Base-by-base conservation (phyloP, 1,140 invertebrate genomes). In the Lysiphlebus fabarum region DNA sequence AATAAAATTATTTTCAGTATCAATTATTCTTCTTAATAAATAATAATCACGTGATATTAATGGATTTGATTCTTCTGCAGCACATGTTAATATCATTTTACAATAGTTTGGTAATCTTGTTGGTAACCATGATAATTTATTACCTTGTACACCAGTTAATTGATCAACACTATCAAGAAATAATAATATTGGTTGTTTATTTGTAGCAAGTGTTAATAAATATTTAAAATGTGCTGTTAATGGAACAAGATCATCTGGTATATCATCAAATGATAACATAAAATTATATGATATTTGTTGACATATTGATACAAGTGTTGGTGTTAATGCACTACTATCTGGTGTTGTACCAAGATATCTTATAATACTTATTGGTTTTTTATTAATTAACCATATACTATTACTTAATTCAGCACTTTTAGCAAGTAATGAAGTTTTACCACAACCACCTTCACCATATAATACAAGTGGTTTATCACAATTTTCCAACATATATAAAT, bases 281-380 rank as follows among this genome's bases (percentile, higher is more conserved):
- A 93, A 97, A 74, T 98, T 95, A 78, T 96, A 95, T 0, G 91
- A 94, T 61, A 99, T 95, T 87, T 95, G 93, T 73, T 96, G 92
- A 78, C 95, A 98, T 62, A 98, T 91, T 50, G 93, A 97, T 58
- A 95, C 95, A 8, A 99, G 82, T 5, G 96, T 91, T 0, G 96
- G 95, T 4, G 93, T 93, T 36, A 98, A 83, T 43, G 93, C 93
- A 62, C 93, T 96, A 61, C 92, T 96, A 70, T 98, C 95, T 9
- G 96, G 96, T 7, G 95, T 98, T 7, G 96, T 99, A 11, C 96
- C 96, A 9, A 98, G 83, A 75, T 98, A 99, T 64, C 96, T 82
- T 34, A 98, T 86, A 58, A 98, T 86, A 70, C 93, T 89, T 5
- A 96, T 87, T 5, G 95, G 93, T 64, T 88, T 86, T 5, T 84